These are phyloP conservation scores for Gymnarchus niloticus DNA, from an alignment of 2,113 vertebrate species.

Conservation along the genomic window DNA sequence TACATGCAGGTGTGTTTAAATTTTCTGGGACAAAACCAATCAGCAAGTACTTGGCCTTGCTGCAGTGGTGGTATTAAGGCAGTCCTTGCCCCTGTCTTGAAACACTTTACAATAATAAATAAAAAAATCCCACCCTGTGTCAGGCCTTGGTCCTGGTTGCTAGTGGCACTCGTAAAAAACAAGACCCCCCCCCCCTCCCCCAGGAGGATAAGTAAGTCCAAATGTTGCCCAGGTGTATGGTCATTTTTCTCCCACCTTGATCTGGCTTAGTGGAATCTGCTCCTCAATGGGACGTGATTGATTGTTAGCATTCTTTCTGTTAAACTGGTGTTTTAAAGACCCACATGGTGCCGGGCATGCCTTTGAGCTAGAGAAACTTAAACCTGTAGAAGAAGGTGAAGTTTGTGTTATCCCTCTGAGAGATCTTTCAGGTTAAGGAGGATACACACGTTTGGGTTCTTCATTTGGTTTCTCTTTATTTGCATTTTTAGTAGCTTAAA, in stretches of 20 bases:
- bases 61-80: not conserved
- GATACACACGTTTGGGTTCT: not conserved
- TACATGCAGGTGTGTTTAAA: not conserved
- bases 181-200: too few relatives aligned
- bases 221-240: not conserved
- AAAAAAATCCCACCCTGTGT: too few relatives aligned
- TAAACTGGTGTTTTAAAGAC: not conserved
- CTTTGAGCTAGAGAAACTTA: not conserved
- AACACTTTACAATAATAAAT: not conserved
- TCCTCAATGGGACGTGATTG: not conserved
- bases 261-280: not conserved
- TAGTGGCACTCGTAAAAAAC: not conserved
- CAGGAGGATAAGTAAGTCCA: not conserved
- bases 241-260: not conserved
- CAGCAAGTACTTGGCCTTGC: not conserved
- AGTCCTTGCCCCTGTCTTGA: not conserved
- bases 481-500: conserved; percentile 7
- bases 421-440: not conserved
- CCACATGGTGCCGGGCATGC: not conserved
- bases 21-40: not conserved
- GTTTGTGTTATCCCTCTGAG: not conserved
- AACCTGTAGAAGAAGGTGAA: not conserved
- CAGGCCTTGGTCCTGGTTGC: not conserved
- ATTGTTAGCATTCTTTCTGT: not conserved
- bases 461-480: not conserved